Evolutionary conservation across 1,140 invertebrate genomes (phyloP).

Genomic region (Forficula auricularia): DNA sequence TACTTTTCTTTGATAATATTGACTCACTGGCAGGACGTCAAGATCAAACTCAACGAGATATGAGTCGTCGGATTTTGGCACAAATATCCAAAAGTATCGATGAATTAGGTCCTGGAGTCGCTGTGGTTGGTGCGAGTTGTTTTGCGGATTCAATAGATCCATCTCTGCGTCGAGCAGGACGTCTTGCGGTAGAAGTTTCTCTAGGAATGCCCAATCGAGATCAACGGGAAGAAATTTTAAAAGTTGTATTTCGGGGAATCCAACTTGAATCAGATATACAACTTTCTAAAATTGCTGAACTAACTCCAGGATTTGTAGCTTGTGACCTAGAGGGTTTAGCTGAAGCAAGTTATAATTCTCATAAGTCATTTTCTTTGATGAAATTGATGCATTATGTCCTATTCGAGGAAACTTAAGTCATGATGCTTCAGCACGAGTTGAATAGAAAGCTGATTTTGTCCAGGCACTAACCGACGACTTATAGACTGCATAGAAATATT

Average conservation of each 20-base stretch:
- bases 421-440: constrained; percentile 43
- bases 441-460: too few relatives aligned
- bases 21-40: constrained; percentile 76
- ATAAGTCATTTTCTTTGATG: constrained; percentile 99
- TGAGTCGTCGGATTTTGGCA: constrained; percentile 86
- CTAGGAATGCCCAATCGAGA: constrained; percentile 81
- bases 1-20: constrained; percentile 89
- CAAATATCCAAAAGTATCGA: constrained; percentile 41
- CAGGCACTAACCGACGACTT: too few relatives aligned
- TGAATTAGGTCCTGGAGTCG: constrained; percentile 38
- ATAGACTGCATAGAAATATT: too few relatives aligned
- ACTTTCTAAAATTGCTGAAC: constrained; percentile 50
- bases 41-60: constrained; percentile 76
- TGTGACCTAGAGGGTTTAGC: constrained; percentile 88
- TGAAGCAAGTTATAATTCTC: constrained; percentile 80
- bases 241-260: constrained; percentile 47
- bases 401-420: constrained; percentile 23
- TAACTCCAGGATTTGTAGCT: constrained; percentile 92
- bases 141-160: constrained; percentile 85
- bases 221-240: constrained; percentile 56
- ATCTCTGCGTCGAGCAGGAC: constrained; percentile 72
- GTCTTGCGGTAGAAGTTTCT: constrained; percentile 83
- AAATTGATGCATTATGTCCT: constrained; percentile 92
- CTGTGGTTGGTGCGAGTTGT: constrained; percentile 92
- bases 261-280: constrained; percentile 50